Base-by-base conservation (phyloP, 2,113 vertebrate genomes). In the Silurus glanis region DNA sequence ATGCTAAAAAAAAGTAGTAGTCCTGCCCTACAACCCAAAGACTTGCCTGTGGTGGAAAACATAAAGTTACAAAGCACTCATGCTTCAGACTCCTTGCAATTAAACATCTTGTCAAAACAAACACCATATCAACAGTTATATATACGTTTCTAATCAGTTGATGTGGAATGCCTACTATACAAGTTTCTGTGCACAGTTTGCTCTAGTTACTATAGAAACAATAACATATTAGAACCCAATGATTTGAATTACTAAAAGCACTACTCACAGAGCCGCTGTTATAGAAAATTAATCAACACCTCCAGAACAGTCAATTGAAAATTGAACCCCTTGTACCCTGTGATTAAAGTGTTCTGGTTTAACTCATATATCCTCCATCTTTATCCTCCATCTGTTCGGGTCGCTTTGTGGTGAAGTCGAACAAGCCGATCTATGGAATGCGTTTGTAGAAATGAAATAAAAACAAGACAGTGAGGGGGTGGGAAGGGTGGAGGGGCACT, bases 311-410 rank as follows among this genome's bases (percentile, higher is more conserved):
- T 58, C 76, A 58, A 37, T 37, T 58, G 76, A 37, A 4, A 79
- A 79, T 58, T 58, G 53, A 79, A 58, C 53, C 16, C 25, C 16
- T 19, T 79, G 25, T 37, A 78, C 6, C 12, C 23, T 56, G 74
- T 78, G 74, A 78, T 78, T 78, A 78, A 78, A 55, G 76, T 79
- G 58, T 79, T 37, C 76, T 58, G 8, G 14, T 25, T 55, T 55
- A 58, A 16, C n/a, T 58, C 53, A 19, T 58, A 78, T 78, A 58
- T 9, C 76, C 25, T 37, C 25, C 3, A 7, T 58, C 53, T 9
- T 79, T 37, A 37, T 37, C 37, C 37, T 37, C 37, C 37, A 37
- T 16, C 25, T 25, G 19, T 56, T 58, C 8, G 16, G 55, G 6
- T 4, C n/a, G 3, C 8, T 55, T 51, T 37, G 16, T 10, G 13